These are phyloP conservation scores for Spongilla lacustris DNA, from an alignment of 37 sponge, comb jelly and placozoan genomes.

Conservation along the genomic window DNA sequence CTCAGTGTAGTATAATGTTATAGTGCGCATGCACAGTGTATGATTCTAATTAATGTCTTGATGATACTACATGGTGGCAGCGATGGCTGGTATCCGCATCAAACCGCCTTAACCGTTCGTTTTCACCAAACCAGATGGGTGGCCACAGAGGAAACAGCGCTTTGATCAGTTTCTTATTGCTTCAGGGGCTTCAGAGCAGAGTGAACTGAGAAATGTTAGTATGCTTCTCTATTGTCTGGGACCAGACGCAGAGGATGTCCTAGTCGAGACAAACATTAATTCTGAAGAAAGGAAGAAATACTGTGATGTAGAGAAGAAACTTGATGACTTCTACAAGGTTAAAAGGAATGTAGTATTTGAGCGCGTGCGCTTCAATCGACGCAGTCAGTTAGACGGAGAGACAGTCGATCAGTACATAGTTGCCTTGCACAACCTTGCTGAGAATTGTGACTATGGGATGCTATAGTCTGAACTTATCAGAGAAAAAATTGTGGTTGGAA, in stretches of 20 bases:
- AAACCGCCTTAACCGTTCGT: background rate
- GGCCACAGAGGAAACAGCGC: conserved; percentile 11
- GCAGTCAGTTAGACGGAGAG: conserved; percentile 2
- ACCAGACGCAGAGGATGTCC: conserved; percentile 11
- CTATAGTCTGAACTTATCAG: conserved; percentile 8
- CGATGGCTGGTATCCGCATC: background rate
- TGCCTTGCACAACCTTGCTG: conserved; percentile 13
- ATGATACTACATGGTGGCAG: background rate
- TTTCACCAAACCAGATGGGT: conserved; percentile 5
- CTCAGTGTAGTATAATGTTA: background rate
- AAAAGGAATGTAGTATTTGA: conserved; percentile 3
- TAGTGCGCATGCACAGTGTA: background rate
- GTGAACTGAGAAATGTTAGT: background rate
- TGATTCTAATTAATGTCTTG: background rate
- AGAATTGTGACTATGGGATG: conserved; percentile 12
- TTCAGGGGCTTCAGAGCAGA: background rate
- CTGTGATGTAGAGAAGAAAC: conserved; percentile 8
- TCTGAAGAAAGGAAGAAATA: conserved; percentile 12
- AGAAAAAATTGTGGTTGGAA: conserved; percentile 16
- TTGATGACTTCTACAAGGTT: background rate
- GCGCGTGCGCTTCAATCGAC: background rate
- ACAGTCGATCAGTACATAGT: conserved; percentile 20
- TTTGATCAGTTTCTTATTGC: conserved; percentile 11
- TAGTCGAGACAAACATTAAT: background rate
- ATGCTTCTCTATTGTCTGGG: conserved; percentile 10